Evolutionary conservation across 2,113 vertebrate genomes (phyloP).

Genomic region (Ciconia maguari): DNA sequence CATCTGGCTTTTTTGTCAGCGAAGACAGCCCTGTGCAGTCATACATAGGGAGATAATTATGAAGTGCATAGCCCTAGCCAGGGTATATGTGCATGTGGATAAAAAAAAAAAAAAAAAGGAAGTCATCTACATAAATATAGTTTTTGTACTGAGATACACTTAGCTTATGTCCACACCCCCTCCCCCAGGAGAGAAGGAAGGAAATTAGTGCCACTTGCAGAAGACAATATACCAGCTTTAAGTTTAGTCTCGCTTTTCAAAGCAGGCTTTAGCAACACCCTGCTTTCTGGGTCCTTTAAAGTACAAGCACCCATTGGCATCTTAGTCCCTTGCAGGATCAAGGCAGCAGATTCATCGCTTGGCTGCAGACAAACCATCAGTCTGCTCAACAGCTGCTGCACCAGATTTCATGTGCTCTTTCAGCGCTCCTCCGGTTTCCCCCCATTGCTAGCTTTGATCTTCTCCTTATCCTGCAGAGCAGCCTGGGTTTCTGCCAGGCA

Average conservation of each 20-base stretch:
- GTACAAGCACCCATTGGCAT: no score
- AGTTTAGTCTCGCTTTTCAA: background rate
- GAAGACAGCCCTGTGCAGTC: background rate
- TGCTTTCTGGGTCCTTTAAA: background rate
- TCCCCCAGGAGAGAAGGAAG: no score
- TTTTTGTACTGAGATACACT: background rate
- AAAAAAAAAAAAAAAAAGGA: no score
- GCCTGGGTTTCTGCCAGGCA: background rate
- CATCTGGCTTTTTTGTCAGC: background rate
- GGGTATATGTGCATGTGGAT: no score
- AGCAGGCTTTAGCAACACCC: background rate
- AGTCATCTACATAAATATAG: background rate
- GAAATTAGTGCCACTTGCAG: background rate
- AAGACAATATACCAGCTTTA: background rate
- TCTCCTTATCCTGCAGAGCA: background rate
- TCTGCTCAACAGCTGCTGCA: accelerated
- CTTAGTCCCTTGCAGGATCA: background rate
- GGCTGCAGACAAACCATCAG: background rate
- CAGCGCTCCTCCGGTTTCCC: background rate
- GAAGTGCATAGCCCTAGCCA: background rate
- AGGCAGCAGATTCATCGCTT: background rate
- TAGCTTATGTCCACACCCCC: background rate
- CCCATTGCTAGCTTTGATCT: background rate
- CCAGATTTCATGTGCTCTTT: accelerated
- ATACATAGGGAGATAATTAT: background rate